Percentiles rank a stretch among this genome's conserved stretches.
phyloP scores from a whole-genome alignment of 2,888 invertebrate species.

The Diarsia mendica region DNA sequence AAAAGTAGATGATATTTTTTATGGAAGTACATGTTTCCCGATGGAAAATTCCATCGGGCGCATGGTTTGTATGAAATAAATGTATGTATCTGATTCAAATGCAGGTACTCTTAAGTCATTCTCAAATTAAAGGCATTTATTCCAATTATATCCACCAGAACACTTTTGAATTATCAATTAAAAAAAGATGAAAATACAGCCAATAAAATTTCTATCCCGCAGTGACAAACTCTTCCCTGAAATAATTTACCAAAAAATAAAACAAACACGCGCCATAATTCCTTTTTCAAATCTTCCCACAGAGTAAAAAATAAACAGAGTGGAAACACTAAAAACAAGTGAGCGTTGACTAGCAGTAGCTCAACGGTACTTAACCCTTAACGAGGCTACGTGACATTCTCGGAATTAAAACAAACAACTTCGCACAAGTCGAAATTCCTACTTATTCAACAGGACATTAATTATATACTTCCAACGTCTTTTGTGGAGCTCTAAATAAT shows the following conservation, averaged over 20 bases:
- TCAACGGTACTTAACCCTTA: conserved; percentile 73
- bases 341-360: conserved; percentile 61
- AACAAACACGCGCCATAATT: conserved; percentile 37
- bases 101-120: not conserved
- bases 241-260: conserved; percentile 3
- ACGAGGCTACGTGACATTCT: conserved; percentile 77
- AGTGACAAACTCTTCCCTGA: not conserved
- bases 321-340: conserved; percentile 61
- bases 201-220: not conserved
- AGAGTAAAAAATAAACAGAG: conserved; percentile 61
- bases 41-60: not conserved
- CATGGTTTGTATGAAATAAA: no score
- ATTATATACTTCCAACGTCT: conserved; percentile 70
- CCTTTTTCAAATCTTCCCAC: conserved; percentile 50
- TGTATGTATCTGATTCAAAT: no score
- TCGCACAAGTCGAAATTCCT: conserved; percentile 61
- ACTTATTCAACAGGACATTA: conserved; percentile 70
- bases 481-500: conserved; percentile 62
- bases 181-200: not conserved
- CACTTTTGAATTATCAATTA: not conserved
- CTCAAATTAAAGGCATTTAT: no score
- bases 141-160: not conserved
- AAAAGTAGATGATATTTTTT: not conserved
- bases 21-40: not conserved
- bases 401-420: conserved; percentile 71